Conservation (phyloP, 2,113 vertebrate species). For the Cebus imitator region DNA sequence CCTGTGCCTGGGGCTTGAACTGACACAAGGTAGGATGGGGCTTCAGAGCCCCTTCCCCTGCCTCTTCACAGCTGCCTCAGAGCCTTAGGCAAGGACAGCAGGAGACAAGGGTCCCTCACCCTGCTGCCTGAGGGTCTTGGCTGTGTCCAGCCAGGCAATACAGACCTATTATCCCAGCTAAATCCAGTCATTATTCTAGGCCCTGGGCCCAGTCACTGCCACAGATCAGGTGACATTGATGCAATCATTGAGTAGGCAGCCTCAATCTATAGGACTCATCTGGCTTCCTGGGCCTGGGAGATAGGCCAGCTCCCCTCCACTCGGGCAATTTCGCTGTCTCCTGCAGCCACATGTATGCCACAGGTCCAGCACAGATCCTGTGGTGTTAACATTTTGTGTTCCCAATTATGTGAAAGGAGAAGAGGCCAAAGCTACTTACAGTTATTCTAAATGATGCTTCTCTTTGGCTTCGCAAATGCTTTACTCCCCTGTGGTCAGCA, state of each 20-base stretch:
- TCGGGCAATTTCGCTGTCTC: background rate
- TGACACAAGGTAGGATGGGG: background rate
- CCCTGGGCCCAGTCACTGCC: background rate
- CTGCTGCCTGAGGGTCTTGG: background rate
- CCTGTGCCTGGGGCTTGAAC: background rate
- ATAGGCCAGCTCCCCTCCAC: background rate
- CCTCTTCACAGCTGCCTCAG: background rate
- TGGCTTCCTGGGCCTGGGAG: background rate
- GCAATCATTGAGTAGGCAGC: background rate
- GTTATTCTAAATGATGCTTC: background rate
- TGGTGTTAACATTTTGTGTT: background rate
- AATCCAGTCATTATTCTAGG: background rate
- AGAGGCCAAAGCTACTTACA: background rate
- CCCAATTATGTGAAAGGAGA: background rate
- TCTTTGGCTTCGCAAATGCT: background rate
- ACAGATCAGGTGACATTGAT: background rate
- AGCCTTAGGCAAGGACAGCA: background rate
- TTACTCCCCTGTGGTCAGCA: background rate
- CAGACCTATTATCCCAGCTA: background rate
- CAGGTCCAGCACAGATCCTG: background rate
- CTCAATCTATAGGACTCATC: background rate
- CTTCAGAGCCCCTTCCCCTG: background rate
- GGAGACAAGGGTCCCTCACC: background rate
- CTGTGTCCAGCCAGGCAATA: background rate
- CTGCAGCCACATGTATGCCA: background rate